A percentile compares a stretch with the other conserved stretches of the same genome.
phyloP scores from a whole-genome alignment of 2,888 invertebrate genomes.

The Hydropsyche betteni region DNA sequence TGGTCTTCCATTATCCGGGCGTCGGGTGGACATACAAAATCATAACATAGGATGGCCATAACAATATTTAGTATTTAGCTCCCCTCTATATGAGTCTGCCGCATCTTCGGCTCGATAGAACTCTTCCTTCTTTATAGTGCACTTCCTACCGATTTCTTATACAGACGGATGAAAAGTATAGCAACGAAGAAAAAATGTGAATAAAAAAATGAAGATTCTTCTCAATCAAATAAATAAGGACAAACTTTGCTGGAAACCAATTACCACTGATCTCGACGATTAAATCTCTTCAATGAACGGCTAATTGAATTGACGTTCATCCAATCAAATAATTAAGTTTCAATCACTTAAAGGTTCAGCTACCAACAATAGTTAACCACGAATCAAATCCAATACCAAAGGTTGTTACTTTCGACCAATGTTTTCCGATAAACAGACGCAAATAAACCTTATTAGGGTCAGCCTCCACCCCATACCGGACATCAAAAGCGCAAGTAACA shows the following conservation, averaged over 20 bases:
- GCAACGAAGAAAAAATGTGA: too few species aligned
- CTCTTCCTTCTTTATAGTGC: conserved; percentile 40
- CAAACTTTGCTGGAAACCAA: too few species aligned
- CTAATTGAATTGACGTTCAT: neutral
- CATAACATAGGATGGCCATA: conserved; percentile 50
- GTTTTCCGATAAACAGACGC: conserved; percentile 49
- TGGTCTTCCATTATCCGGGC: conserved; percentile 38
- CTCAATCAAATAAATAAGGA: too few species aligned
- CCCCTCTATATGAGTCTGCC: conserved; percentile 46
- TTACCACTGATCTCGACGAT: too few species aligned
- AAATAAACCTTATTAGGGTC: conserved; percentile 51
- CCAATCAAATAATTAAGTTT: neutral
- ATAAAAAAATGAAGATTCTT: too few species aligned
- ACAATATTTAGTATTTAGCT: conserved; percentile 52
- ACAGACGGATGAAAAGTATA: conserved; percentile 31
- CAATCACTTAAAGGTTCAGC: neutral
- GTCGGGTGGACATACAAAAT: conserved; percentile 46
- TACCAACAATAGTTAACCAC: too few species aligned
- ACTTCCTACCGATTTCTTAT: conserved; percentile 44
- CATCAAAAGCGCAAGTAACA: conserved; percentile 42
- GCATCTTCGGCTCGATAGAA: conserved; percentile 44
- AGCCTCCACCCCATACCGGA: conserved; percentile 38
- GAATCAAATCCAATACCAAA: too few species aligned
- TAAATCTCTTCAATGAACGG: neutral
- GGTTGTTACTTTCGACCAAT: conserved; percentile 9